phyloP scores from a whole-genome alignment of 2,113 vertebrate genomes.

The Neolamprologus toae region DNA sequence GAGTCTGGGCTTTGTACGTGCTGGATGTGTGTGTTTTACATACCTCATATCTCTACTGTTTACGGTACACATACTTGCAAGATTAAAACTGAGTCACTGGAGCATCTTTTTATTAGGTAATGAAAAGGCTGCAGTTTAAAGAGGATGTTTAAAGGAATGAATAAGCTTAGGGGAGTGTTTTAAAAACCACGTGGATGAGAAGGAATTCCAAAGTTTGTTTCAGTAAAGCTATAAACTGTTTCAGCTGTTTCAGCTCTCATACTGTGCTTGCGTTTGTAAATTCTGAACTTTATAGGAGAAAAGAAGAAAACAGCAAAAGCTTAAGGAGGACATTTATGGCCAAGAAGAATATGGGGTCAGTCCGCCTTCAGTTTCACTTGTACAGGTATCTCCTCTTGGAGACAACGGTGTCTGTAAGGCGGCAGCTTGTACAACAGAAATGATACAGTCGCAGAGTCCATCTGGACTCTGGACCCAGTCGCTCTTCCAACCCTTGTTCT shows the following conservation, averaged over 20 bases:
- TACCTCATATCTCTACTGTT: not conserved
- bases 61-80: not conserved
- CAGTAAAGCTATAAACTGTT: not conserved
- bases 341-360: not conserved
- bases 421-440: not conserved
- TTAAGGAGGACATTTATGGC: not conserved
- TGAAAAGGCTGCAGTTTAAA: not conserved
- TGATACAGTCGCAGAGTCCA: slow-evolving; percentile 17
- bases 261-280: not conserved
- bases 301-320: not conserved
- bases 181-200: not conserved
- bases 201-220: not conserved
- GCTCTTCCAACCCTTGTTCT: slow-evolving; percentile 16
- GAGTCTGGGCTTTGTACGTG: not conserved
- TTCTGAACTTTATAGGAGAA: not conserved
- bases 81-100: not conserved
- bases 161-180: not conserved
- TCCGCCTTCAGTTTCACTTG: not conserved
- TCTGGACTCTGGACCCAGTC: not conserved
- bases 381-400: not conserved
- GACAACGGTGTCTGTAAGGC: not conserved
- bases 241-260: not conserved
- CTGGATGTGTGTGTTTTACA: not conserved
- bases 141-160: not conserved
- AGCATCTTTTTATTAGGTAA: not conserved